A percentile compares a stretch with the other conserved stretches of the same genome.
Evolutionary conservation across 2,888 invertebrate species (phyloP).

Genomic region (Uloborus plumipes): DNA sequence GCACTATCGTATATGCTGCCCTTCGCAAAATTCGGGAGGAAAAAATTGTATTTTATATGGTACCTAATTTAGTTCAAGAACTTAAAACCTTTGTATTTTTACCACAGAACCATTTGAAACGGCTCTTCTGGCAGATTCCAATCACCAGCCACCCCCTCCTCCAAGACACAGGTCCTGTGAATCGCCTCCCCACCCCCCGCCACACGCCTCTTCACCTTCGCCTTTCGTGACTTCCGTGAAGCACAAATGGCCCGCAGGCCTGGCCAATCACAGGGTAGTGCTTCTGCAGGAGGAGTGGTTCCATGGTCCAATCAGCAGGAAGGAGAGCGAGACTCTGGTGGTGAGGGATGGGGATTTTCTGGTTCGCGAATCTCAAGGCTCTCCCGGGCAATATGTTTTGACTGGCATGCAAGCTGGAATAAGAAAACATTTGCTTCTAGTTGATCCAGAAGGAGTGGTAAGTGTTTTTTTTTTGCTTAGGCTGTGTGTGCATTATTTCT

Average conservation of each 20-base stretch:
- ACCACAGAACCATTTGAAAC: constrained; percentile 68
- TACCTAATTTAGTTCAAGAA: constrained; percentile 1
- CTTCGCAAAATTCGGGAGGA: no score
- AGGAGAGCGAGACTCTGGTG: constrained; percentile 83
- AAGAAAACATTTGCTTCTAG: constrained; percentile 91
- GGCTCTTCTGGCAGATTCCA: constrained; percentile 65
- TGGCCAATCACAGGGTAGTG: constrained; percentile 72
- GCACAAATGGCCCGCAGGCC: constrained; percentile 51
- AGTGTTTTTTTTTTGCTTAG: constrained; percentile 71
- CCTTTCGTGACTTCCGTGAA: constrained; percentile 33
- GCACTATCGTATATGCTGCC: no score
- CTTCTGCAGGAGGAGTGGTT: constrained; percentile 91
- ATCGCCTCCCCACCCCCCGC: constrained; percentile 27
- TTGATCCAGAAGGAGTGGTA: constrained; percentile 97
- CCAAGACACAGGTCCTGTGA: constrained; percentile 24
- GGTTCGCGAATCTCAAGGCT: constrained; percentile 93
- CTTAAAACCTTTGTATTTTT: not conserved
- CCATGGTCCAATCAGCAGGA: constrained; percentile 90
- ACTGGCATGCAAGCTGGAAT: constrained; percentile 90
- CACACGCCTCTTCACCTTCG: constrained; percentile 29
- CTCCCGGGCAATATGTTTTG: constrained; percentile 93
- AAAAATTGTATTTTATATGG: no score
- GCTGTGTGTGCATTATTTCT: not conserved
- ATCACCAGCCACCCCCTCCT: constrained; percentile 57
- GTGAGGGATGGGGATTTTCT: constrained; percentile 92